A percentile compares a stretch with the other conserved stretches of the same genome.
Evolutionary conservation across 2,113 vertebrate species (phyloP).

Genomic region (Ceyx cyanopectus): DNA sequence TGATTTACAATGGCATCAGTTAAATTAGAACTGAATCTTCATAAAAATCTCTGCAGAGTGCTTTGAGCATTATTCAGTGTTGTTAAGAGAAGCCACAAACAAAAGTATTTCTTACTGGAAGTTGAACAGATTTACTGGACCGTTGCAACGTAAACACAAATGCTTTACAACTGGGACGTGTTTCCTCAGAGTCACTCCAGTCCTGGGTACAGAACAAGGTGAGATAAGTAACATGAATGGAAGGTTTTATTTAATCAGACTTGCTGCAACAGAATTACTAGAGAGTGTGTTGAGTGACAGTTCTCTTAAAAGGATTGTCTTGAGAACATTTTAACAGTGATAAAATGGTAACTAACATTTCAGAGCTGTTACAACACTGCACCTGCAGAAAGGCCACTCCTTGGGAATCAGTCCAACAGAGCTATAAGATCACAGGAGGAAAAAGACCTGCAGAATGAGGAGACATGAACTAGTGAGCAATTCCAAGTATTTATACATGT

Average conservation of each 20-base stretch:
- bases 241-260: conserved; percentile 25
- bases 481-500: neutral
- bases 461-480: neutral
- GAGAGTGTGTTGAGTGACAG: conserved; percentile 28
- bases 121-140: neutral
- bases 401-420: neutral
- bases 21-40: neutral
- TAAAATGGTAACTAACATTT: conserved; percentile 27
- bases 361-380: neutral
- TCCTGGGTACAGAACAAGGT: neutral
- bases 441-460: neutral
- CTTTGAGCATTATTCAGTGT: neutral
- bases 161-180: neutral
- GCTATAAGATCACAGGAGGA: neutral
- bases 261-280: conserved; percentile 42
- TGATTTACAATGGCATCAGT: neutral
- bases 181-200: neutral
- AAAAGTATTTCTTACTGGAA: conserved; percentile 1
- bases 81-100: neutral
- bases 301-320: neutral
- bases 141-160: neutral
- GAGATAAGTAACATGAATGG: neutral
- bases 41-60: neutral
- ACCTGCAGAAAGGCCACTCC: neutral
- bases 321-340: neutral